Evolutionary conservation across 2,113 vertebrate genomes (phyloP).

Genomic region (Centropus bengalensis): DNA sequence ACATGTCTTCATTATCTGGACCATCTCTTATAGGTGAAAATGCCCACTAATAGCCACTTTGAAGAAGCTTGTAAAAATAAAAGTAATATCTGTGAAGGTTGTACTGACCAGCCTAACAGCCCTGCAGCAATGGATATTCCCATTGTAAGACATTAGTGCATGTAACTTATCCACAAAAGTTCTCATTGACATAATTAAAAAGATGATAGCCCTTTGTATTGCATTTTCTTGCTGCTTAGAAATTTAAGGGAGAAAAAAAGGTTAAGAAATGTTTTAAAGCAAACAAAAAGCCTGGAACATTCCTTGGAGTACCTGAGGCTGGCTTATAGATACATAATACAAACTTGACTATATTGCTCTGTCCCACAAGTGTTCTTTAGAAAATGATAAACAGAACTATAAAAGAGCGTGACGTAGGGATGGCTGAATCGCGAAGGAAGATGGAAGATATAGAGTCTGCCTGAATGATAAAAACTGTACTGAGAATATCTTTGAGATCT

Average conservation of each 20-base stretch:
- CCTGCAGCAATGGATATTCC: not conserved
- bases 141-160: not conserved
- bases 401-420: not conserved
- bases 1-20: slow-evolving; percentile 25
- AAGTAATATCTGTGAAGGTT: not conserved
- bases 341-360: not conserved
- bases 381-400: not conserved
- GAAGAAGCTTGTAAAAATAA: not conserved
- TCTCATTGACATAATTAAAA: slow-evolving; percentile 14
- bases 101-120: not conserved
- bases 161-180: not conserved
- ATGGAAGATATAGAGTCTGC: not conserved
- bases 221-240: not conserved
- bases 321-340: not conserved
- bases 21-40: slow-evolving; percentile 15
- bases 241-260: not conserved
- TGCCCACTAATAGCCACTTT: slow-evolving; percentile 5
- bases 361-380: not conserved
- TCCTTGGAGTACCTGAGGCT: not conserved
- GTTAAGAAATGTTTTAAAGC: not conserved
- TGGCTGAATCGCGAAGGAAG: not conserved
- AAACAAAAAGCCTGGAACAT: not conserved
- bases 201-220: not conserved
- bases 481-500: not conserved
- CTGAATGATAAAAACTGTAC: not conserved